Conservation (phyloP, 2,113 vertebrate species). For the Monopterus albus region DNA sequence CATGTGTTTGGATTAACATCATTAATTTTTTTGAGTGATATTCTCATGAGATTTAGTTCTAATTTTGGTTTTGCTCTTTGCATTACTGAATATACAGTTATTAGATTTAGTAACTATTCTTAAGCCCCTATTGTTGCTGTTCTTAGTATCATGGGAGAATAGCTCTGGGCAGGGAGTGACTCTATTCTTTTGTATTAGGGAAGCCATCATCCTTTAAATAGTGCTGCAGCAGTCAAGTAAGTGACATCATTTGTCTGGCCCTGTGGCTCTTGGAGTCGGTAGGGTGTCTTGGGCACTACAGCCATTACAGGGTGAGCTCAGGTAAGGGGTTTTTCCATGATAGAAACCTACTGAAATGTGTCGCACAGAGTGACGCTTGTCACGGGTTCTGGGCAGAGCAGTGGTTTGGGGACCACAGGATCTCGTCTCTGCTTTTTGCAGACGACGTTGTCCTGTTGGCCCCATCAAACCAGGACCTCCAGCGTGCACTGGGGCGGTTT, state of each 20-base stretch:
- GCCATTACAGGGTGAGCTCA: not conserved
- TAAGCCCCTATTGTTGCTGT: slow-evolving; percentile 18
- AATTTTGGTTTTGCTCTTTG: slow-evolving; percentile 1
- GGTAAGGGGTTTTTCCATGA: too few species aligned
- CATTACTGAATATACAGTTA: not conserved
- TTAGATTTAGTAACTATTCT: slow-evolving; percentile 27
- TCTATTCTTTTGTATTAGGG: slow-evolving; percentile 20
- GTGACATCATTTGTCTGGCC: slow-evolving; percentile 61
- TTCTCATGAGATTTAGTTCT: not conserved
- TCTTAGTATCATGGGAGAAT: slow-evolving; percentile 29
- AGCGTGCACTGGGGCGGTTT: too few species aligned
- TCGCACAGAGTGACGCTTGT: too few species aligned
- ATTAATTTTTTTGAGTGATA: not conserved
- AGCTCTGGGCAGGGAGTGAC: slow-evolving; percentile 31
- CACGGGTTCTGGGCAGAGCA: too few species aligned
- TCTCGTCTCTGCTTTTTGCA: too few species aligned
- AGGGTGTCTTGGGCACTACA: slow-evolving; percentile 31
- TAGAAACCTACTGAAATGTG: too few species aligned
- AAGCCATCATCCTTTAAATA: slow-evolving; percentile 53
- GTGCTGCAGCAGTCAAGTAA: slow-evolving; percentile 25
- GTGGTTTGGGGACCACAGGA: too few species aligned
- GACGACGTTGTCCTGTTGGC: too few species aligned
- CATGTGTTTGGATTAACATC: not conserved
- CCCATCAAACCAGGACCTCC: too few species aligned
- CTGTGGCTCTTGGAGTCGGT: slow-evolving; percentile 41